Base-by-base conservation (phyloP, 2,797 vertebrate genomes). In the Lacerta bilineata region DNA sequence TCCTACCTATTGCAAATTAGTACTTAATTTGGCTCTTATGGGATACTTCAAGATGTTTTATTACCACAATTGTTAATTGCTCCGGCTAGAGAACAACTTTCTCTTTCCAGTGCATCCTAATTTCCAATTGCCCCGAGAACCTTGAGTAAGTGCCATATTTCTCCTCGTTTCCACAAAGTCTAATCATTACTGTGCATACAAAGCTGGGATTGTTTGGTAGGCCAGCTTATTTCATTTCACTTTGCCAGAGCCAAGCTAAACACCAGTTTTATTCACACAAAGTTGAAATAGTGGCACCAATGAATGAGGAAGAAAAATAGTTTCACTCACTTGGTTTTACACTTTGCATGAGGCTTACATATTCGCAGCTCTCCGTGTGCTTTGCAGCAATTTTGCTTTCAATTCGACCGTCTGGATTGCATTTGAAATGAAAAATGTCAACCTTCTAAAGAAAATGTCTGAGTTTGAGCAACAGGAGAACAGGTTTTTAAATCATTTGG, bases 121-220 rank as follows among this genome's bases (percentile, higher is more conserved):
- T 91, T 90, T 91, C 82, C 84, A 92, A 89, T 83, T 81, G 91
- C 91, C 89, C 89, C 88, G 75, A 90, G 90, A 93, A 90, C 87
- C 84, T 90, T 93, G 69, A 87, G 84, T 77, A 88, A 81, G 80
- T 86, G 86, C 84, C n/a, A 66, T 84, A 83, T 85, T 82, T 90
- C 87, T 83, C 79, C 90, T 93, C 85, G 43, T 74, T 92, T 92
- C 82, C 89, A 88, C 79, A 86, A 90, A 77, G 68, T 78, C 91
- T 95, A 93, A 92, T 93, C 88, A 92, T 89, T 93, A 90, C 90
- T 77, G 50, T n/a, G 55, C 79, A 89, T 55, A 94, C 91, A 94
- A 89, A 89, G 91, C 85, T 87, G 74, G 85, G 74, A 88, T 90
- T 93, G 93, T 93, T 90, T 86, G 79, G 80, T 88, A 59, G 59